These are phyloP conservation scores for Neolamprologus fasciatus DNA, from an alignment of 2,113 vertebrate species.

Conservation along the genomic window DNA sequence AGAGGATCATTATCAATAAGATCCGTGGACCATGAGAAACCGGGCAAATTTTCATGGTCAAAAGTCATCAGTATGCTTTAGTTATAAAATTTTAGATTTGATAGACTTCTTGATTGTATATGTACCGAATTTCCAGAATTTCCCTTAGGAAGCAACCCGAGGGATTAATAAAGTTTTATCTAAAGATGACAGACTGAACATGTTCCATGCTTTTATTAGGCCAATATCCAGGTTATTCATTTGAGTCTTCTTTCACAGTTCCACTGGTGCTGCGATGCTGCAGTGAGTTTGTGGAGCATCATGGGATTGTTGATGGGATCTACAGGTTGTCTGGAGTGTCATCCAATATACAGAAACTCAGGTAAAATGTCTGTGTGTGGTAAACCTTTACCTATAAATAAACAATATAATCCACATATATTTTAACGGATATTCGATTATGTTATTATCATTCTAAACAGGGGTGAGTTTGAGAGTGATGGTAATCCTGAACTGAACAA, in stretches of 20 bases:
- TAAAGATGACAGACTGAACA: neutral
- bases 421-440: accelerated
- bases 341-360: conserved; percentile 88
- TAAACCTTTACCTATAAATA: neutral
- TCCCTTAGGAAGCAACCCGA: accelerated
- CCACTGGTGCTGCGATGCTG: conserved; percentile 83
- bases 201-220: neutral
- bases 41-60: neutral
- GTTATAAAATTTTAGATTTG: neutral
- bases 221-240: neutral
- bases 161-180: neutral
- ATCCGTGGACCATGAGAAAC: neutral
- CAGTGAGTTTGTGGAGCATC: conserved; percentile 84
- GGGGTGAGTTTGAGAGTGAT: conserved; percentile 83
- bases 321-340: conserved; percentile 89
- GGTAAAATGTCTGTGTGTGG: conserved; percentile 56
- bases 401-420: neutral
- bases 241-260: conserved; percentile 60
- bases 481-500: conserved; percentile 76
- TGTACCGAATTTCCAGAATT: accelerated
- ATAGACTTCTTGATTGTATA: neutral
- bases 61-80: neutral
- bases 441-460: conserved; percentile 28
- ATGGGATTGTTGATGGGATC: conserved; percentile 89
- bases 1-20: neutral